phyloP scores from a whole-genome alignment of 2,888 invertebrate species.

The Pachydiplax longipennis region DNA sequence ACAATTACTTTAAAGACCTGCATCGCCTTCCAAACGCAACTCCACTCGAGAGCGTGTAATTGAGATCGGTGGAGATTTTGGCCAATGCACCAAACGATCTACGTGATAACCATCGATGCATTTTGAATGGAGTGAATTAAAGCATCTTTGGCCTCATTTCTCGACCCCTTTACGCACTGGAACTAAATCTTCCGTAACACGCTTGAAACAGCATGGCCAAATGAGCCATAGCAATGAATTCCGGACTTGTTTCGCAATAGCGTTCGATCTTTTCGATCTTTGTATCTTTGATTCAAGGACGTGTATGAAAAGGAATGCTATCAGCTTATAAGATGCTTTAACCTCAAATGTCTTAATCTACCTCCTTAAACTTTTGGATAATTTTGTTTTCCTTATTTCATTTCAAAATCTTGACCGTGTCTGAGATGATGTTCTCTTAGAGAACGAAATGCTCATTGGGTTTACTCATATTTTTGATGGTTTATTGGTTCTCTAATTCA shows the following conservation, averaged over 20 bases:
- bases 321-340: too few relatives aligned
- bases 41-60: not conserved
- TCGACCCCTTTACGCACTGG: not conserved
- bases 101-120: constrained; percentile 1
- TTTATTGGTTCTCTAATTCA: too few relatives aligned
- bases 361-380: too few relatives aligned
- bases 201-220: not conserved
- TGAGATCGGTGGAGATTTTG: not conserved
- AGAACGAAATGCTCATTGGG: too few relatives aligned
- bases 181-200: not conserved
- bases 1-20: not conserved
- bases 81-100: not conserved
- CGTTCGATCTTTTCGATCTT: not conserved
- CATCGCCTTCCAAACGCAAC: constrained; percentile 10
- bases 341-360: too few relatives aligned
- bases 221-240: too few relatives aligned
- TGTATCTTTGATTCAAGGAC: not conserved
- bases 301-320: too few relatives aligned
- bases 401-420: too few relatives aligned
- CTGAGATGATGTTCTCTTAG: too few relatives aligned
- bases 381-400: too few relatives aligned
- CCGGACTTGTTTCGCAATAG: not conserved
- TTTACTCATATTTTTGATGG: too few relatives aligned
- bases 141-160: not conserved
- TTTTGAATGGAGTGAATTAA: not conserved